Conservation (phyloP, 2,113 vertebrate genomes). For the Thunnus maccoyii region DNA sequence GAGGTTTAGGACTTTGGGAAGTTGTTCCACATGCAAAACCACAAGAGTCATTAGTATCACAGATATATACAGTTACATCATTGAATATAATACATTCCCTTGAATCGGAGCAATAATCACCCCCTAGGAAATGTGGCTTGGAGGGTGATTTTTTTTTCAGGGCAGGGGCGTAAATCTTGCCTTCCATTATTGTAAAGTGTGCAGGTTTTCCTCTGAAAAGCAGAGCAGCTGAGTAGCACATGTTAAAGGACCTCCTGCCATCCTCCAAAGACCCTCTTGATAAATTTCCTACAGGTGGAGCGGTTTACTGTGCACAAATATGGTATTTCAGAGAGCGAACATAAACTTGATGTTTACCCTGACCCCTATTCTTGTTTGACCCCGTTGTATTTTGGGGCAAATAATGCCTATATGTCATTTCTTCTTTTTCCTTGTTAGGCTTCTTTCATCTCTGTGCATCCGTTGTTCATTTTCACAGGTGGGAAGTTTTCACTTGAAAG, state of each 20-base stretch:
- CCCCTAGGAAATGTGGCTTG: slow-evolving; percentile 82
- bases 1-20: slow-evolving; percentile 69
- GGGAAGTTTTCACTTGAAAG: slow-evolving; percentile 43
- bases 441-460: slow-evolving; percentile 45
- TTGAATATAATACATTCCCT: slow-evolving; percentile 86
- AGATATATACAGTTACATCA: slow-evolving; percentile 71
- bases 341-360: slow-evolving; percentile 49
- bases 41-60: slow-evolving; percentile 86
- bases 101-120: slow-evolving; percentile 88
- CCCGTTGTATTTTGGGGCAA: neutral
- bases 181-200: slow-evolving; percentile 80
- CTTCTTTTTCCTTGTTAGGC: slow-evolving; percentile 7
- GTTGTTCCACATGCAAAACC: slow-evolving; percentile 75
- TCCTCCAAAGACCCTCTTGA: slow-evolving; percentile 84
- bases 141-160: slow-evolving; percentile 72
- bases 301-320: slow-evolving; percentile 82
- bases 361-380: slow-evolving; percentile 15
- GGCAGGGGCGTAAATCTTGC: slow-evolving; percentile 89
- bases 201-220: slow-evolving; percentile 78
- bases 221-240: slow-evolving; percentile 89
- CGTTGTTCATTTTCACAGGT: slow-evolving; percentile 40
- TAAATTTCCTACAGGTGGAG: slow-evolving; percentile 85
- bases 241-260: slow-evolving; percentile 82
- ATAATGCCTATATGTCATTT: slow-evolving; percentile 6
- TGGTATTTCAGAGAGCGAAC: slow-evolving; percentile 52